A percentile compares a stretch with the other conserved stretches of the same genome.
These are phyloP conservation scores for Sinosuthora webbiana DNA, from an alignment of 2,113 vertebrate genomes.

Conservation along the genomic window DNA sequence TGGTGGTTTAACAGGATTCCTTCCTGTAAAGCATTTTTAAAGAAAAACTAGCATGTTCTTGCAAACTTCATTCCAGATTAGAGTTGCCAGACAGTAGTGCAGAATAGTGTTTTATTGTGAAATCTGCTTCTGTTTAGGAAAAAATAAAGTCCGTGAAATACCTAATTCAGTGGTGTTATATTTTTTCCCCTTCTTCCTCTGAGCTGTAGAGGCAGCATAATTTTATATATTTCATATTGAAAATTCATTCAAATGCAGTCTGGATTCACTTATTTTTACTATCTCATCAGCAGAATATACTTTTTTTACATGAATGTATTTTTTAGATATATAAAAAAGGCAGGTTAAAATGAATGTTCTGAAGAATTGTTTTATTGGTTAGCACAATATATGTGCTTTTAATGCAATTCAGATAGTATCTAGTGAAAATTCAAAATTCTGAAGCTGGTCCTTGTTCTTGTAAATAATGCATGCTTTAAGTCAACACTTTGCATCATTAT, in stretches of 20 bases:
- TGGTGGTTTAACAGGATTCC: background rate
- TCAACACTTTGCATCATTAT: constrained; percentile 40
- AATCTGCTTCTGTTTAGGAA: constrained; percentile 10
- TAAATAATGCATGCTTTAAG: constrained; percentile 52
- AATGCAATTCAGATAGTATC: constrained; percentile 44
- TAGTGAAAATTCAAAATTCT: background rate
- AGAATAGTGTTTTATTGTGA: constrained; percentile 11
- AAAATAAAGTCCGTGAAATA: background rate
- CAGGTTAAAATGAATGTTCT: constrained; percentile 26
- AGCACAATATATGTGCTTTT: constrained; percentile 15
- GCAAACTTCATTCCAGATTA: background rate
- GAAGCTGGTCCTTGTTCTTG: constrained; percentile 20
- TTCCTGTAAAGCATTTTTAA: background rate
- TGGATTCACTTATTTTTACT: constrained; percentile 56
- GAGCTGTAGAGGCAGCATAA: constrained; percentile 8
- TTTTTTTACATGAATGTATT: constrained; percentile 17
- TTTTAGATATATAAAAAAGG: constrained; percentile 1
- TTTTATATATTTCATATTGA: constrained; percentile 41
- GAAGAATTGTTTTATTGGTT: constrained; percentile 45
- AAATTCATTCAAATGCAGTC: constrained; percentile 45
- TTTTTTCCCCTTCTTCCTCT: background rate
- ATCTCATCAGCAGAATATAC: constrained; percentile 35
- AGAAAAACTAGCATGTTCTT: background rate
- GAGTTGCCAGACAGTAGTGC: background rate
- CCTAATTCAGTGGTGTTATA: background rate